phyloP scores from a whole-genome alignment of 2,113 vertebrate genomes.

The Motacilla alba region DNA sequence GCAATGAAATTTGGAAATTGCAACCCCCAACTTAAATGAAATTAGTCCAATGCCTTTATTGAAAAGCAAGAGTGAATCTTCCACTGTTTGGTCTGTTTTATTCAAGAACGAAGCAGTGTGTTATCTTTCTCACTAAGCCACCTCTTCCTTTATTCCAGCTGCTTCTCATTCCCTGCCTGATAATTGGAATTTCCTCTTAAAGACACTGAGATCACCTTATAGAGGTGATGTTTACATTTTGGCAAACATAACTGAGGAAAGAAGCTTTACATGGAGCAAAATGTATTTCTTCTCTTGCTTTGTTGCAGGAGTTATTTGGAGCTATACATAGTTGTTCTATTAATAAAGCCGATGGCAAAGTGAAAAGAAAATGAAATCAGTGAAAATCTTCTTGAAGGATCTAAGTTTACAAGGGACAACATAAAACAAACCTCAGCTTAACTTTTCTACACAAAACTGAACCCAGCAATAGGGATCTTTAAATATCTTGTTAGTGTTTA shows the following conservation, averaged over 20 bases:
- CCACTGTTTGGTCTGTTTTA: background rate
- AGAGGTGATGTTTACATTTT: background rate
- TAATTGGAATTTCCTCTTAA: background rate
- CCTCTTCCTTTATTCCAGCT: background rate
- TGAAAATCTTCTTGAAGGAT: slow-evolving; percentile 5
- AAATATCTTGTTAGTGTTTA: background rate
- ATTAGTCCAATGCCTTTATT: background rate
- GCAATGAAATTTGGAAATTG: background rate
- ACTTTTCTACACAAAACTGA: background rate
- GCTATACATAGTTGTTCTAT: background rate
- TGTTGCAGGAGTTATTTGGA: background rate
- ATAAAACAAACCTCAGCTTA: background rate
- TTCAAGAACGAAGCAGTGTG: background rate
- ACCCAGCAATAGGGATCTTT: background rate
- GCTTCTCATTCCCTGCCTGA: background rate
- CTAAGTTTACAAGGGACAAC: background rate
- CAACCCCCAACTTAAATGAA: background rate
- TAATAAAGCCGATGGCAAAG: background rate
- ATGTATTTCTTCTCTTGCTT: background rate
- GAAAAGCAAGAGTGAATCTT: background rate
- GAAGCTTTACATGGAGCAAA: background rate
- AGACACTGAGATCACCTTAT: background rate
- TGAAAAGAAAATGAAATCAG: slow-evolving; percentile 20
- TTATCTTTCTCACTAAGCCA: background rate
- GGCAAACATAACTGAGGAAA: background rate